Evolutionary conservation across 1,140 invertebrate species (phyloP).

Genomic region (Bursaphelenchus mucronatus): DNA sequence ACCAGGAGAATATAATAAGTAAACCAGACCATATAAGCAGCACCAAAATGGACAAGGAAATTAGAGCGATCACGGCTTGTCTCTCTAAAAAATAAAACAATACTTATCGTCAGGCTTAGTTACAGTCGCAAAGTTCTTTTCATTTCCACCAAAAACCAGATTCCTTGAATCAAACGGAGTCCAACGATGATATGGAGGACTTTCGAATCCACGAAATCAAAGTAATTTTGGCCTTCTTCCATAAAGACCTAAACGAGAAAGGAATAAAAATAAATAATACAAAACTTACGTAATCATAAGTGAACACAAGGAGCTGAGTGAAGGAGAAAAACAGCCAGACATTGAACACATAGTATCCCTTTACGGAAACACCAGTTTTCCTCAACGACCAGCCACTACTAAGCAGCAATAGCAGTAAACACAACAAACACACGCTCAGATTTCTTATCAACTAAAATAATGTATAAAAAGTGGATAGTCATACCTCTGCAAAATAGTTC

Average conservation of each 20-base stretch:
- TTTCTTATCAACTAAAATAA: constrained; percentile 23
- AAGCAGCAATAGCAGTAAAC: constrained; percentile 83
- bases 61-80: constrained; percentile 66
- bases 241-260: constrained; percentile 40
- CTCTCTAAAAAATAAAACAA: constrained; percentile 34
- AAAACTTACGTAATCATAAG: constrained; percentile 83
- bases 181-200: constrained; percentile 31
- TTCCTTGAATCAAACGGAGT: constrained; percentile 38
- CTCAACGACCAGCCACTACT: constrained; percentile 91
- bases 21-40: constrained; percentile 94
- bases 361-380: constrained; percentile 73
- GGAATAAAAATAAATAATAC: not conserved
- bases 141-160: constrained; percentile 49
- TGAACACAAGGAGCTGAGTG: constrained; percentile 82
- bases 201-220: constrained; percentile 37
- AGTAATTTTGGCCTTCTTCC: constrained; percentile 36
- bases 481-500: constrained; percentile 77
- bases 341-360: constrained; percentile 73
- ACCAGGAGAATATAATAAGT: constrained; percentile 68
- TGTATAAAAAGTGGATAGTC: constrained; percentile 74
- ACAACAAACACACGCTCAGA: constrained; percentile 29
- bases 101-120: not conserved
- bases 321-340: constrained; percentile 85
- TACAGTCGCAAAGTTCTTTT: constrained; percentile 34
- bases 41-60: constrained; percentile 90